Evolutionary conservation across 1,140 invertebrate genomes (phyloP), one percentile per base, ranked within the genome.

Genomic region (Drosophila pachea): DNA sequence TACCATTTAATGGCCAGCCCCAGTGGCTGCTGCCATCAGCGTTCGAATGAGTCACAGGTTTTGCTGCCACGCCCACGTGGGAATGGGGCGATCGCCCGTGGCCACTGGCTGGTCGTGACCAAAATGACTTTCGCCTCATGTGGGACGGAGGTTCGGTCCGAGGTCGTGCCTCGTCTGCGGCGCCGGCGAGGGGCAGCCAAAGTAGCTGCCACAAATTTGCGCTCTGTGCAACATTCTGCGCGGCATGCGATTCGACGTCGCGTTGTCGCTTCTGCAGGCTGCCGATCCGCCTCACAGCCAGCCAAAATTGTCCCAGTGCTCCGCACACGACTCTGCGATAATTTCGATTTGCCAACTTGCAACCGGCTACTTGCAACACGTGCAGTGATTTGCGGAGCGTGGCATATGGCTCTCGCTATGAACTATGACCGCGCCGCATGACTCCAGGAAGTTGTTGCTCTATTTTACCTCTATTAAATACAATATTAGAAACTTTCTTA

Each of bases 161-260:
- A 12, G n/a, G 63, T 32, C 63, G 64, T 55, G 36, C 42, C 43
- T 52, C 55, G 22, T 53, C 33, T 48, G 38, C 50, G 16, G 35
- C 36, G 32, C 49, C 29, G 5, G 32, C n/a, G 33, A 60, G 35
- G 33, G 40, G 31, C 47, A 49, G 63, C n/a, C 52, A 73, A 67
- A 49, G 68, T 70, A 72, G 76, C 73, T 73, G 68, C 77, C 68
- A 73, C 76, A 81, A 81, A 81, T 81, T 81, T 81, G 77, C 77
- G 73, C 73, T 78, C 72, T 60, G 42, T 71, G 76, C 50, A 74
- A 78, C 60, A 72, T 63, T 74, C 68, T 65, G 11, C 35, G 42
- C 38, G 8, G 61, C 52, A 55, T 58, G 63, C 54, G 54, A 42
- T 45, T 33, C 38, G 58, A 38, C 50, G 63, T 66, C 63, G 38